These are phyloP conservation scores for Pterophyllum scalare DNA, from an alignment of 2,113 vertebrate species.

Conservation along the genomic window DNA sequence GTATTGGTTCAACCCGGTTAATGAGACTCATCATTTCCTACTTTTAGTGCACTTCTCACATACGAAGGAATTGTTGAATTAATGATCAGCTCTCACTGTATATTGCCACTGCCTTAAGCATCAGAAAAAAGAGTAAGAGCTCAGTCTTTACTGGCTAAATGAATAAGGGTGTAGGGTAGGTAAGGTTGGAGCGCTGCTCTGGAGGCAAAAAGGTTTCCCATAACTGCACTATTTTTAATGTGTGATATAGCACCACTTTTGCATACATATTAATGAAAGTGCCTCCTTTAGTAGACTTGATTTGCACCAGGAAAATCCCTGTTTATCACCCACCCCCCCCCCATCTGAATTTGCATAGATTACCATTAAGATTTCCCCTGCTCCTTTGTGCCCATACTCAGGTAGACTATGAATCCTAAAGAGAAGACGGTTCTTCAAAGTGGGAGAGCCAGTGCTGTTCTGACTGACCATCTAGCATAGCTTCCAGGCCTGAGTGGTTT, in stretches of 20 bases:
- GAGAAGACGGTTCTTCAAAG: slow-evolving; percentile 29
- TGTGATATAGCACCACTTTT: background rate
- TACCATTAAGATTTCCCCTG: slow-evolving; percentile 44
- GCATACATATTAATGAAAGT: slow-evolving; percentile 54
- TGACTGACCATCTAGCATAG: slow-evolving; percentile 48
- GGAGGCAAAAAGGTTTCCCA: background rate
- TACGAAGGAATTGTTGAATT: slow-evolving; percentile 33
- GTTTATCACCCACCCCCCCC: slow-evolving; percentile 33
- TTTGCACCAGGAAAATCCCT: slow-evolving; percentile 39
- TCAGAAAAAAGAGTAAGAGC: background rate
- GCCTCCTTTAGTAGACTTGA: slow-evolving; percentile 15
- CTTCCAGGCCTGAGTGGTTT: slow-evolving; percentile 41
- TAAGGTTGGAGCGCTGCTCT: background rate
- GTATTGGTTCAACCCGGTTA: slow-evolving; percentile 54
- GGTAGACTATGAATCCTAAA: slow-evolving; percentile 47
- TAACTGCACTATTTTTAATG: background rate
- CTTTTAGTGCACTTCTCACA: slow-evolving; percentile 32
- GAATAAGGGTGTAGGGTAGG: background rate
- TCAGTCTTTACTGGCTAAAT: slow-evolving; percentile 9
- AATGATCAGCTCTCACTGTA: slow-evolving; percentile 44
- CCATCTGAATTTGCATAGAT: slow-evolving; percentile 52
- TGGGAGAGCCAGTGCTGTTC: slow-evolving; percentile 23
- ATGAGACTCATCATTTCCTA: slow-evolving; percentile 52
- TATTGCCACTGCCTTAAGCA: slow-evolving; percentile 26
- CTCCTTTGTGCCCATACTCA: slow-evolving; percentile 25